phyloP scores from a whole-genome alignment of 2,113 vertebrate genomes.

The Xyrauchen texanus region DNA sequence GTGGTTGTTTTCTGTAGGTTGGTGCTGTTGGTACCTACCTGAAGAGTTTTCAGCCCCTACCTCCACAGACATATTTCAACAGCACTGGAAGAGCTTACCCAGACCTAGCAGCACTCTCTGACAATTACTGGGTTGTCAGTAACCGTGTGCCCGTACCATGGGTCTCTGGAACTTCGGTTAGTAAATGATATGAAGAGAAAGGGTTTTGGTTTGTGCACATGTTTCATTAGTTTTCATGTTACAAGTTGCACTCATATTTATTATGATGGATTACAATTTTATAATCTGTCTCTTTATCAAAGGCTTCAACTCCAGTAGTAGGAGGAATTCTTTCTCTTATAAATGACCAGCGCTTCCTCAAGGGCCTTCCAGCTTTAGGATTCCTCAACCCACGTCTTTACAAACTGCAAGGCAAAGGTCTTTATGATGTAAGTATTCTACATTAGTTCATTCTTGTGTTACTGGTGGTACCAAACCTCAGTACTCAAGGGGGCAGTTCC shows the following conservation, averaged over 20 bases:
- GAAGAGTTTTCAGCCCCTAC: conserved; percentile 69
- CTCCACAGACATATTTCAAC: conserved; percentile 88
- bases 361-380: conserved; percentile 79
- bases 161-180: conserved; percentile 95
- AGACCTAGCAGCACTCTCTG: conserved; percentile 89
- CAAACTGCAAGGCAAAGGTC: conserved; percentile 74
- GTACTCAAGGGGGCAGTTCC: no score
- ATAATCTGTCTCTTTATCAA: not conserved
- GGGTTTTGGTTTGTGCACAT: not conserved
- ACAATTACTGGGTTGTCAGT: conserved; percentile 96
- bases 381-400: conserved; percentile 94
- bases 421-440: conserved; percentile 84
- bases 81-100: conserved; percentile 90
- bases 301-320: conserved; percentile 96
- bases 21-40: conserved; percentile 69
- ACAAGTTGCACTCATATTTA: not conserved
- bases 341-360: conserved; percentile 83
- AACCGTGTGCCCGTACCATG: conserved; percentile 87
- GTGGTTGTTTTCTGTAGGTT: conserved; percentile 63
- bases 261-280: not conserved
- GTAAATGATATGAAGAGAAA: conserved; percentile 43
- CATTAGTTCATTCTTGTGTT: no score
- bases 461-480: no score
- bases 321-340: conserved; percentile 88
- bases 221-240: not conserved